These are phyloP conservation scores for Urocitellus parryii DNA, from an alignment of 2,113 vertebrate species.

Conservation along the genomic window DNA sequence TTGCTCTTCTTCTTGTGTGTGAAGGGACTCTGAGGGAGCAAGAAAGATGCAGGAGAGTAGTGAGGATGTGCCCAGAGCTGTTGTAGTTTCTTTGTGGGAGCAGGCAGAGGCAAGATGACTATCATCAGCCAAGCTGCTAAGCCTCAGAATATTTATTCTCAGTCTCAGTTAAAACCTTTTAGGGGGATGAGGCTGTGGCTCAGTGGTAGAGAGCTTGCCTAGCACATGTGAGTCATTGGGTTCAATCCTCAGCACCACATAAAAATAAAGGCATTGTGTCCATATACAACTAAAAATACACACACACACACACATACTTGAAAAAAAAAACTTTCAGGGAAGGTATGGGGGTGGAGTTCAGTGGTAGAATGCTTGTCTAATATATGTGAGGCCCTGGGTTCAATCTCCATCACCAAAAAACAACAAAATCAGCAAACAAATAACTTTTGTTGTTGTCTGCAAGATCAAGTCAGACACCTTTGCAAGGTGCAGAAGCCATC, in stretches of 20 bases:
- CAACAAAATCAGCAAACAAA: background rate
- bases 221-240: no score
- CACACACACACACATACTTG: no score
- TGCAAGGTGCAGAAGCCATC: background rate
- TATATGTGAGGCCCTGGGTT: background rate
- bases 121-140: background rate
- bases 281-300: no score
- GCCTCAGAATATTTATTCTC: background rate
- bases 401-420: background rate
- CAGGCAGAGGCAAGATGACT: background rate
- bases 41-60: background rate
- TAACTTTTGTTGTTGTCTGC: background rate
- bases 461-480: background rate
- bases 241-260: background rate
- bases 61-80: background rate
- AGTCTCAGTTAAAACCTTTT: constrained; percentile 2
- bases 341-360: background rate
- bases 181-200: background rate
- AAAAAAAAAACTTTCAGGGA: no score
- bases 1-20: background rate
- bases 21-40: no score
- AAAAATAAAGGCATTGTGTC: no score
- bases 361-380: background rate
- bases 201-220: background rate
- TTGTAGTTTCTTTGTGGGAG: background rate